phyloP scores from a whole-genome alignment of 2,797 vertebrate genomes.

The Xenops minutus region DNA sequence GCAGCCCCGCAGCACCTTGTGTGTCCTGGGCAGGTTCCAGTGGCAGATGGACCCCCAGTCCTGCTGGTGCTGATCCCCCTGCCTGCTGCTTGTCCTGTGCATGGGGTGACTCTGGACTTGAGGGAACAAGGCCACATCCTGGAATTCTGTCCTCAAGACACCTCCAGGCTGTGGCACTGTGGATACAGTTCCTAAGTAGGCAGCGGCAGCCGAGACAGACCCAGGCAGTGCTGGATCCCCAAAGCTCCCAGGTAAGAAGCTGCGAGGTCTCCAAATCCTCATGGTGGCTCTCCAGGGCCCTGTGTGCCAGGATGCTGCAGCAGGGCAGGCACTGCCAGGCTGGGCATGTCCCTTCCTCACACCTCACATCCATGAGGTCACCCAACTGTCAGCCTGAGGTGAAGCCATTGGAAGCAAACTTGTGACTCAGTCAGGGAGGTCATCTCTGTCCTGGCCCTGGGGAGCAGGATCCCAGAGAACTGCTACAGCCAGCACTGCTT shows the following conservation, averaged over 20 bases:
- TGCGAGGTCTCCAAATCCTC: background rate
- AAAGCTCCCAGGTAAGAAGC: background rate
- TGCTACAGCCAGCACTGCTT: background rate
- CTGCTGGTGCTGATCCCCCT: background rate
- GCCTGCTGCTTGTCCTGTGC: background rate
- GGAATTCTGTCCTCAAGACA: background rate
- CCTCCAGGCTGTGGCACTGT: accelerated
- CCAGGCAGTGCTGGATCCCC: background rate
- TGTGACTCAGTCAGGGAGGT: background rate
- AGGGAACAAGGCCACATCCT: background rate
- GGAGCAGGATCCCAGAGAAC: background rate
- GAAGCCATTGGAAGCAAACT: background rate
- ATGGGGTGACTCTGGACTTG: accelerated
- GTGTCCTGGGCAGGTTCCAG: background rate
- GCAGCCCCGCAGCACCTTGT: background rate
- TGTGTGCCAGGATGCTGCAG: accelerated
- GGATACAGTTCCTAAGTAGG: background rate
- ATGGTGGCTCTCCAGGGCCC: background rate
- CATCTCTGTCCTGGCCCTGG: background rate
- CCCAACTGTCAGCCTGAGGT: background rate
- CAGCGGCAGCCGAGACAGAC: background rate
- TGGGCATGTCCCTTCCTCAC: background rate
- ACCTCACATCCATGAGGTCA: background rate
- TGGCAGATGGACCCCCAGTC: background rate
- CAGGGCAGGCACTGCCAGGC: background rate